A percentile compares a stretch with the other conserved stretches of the same genome.
Evolutionary conservation across 2,888 invertebrate genomes (phyloP).

Genomic region (Dicranocentrus wangi): DNA sequence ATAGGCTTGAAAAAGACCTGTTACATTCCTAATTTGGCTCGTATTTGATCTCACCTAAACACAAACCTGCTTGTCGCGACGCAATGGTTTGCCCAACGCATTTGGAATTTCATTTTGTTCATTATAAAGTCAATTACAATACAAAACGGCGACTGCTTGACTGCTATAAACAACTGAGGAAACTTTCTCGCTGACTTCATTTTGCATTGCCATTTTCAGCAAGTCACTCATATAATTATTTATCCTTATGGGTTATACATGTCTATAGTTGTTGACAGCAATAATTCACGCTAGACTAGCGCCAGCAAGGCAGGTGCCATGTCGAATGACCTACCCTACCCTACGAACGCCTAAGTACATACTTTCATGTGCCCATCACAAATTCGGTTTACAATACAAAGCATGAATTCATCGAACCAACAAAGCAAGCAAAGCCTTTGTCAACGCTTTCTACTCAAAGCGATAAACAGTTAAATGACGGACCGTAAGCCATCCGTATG

Average conservation of each 20-base stretch:
- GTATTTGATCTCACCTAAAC: not conserved
- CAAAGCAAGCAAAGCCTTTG: no score
- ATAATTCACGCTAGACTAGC: not conserved
- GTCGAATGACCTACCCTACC: not conserved
- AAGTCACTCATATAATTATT: not conserved
- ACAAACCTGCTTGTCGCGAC: not conserved
- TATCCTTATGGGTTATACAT: not conserved
- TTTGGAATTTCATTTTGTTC: no score
- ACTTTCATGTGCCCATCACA: no score
- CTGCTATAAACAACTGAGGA: not conserved
- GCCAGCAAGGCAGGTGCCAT: constrained; percentile 13
- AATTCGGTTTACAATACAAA: no score
- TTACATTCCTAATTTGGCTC: not conserved
- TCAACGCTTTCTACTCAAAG: no score
- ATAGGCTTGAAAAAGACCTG: not conserved
- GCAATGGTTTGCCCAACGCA: not conserved
- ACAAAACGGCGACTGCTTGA: no score
- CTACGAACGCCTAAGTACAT: no score
- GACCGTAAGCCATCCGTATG: no score
- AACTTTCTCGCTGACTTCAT: constrained; percentile 15
- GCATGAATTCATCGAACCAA: no score
- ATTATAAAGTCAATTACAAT: no score
- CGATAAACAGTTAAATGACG: no score
- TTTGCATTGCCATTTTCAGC: constrained; percentile 23
- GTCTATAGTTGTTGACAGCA: not conserved